Conservation (phyloP, 2,113 vertebrate genomes). For the Corythoichthys intestinalis region DNA sequence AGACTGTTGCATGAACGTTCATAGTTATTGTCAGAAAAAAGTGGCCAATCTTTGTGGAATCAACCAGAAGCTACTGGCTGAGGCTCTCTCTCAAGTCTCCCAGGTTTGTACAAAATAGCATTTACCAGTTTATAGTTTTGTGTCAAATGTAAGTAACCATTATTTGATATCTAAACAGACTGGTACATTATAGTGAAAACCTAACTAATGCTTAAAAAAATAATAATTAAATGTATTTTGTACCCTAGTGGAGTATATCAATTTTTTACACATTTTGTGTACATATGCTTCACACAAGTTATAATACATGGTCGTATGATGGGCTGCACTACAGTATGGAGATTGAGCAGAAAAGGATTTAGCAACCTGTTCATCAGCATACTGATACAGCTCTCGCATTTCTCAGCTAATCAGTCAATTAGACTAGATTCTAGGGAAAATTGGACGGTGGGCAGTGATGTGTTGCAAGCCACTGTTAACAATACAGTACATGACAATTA, state of each 20-base stretch:
- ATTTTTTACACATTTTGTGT: neutral
- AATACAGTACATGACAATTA: neutral
- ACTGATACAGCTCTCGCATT: neutral
- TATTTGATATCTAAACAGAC: too few species aligned
- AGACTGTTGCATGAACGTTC: slow-evolving; percentile 95
- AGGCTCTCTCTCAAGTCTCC: slow-evolving; percentile 87
- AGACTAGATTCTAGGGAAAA: neutral
- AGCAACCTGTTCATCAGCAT: neutral
- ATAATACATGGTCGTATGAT: neutral
- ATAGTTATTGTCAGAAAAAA: slow-evolving; percentile 88
- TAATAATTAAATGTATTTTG: neutral
- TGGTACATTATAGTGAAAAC: too few species aligned
- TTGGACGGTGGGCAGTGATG: neutral
- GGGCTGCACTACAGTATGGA: neutral
- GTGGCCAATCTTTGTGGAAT: slow-evolving; percentile 97
- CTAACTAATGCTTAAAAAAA: too few species aligned
- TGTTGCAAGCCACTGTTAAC: too few species aligned
- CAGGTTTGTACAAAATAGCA: slow-evolving; percentile 67
- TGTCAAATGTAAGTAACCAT: neutral
- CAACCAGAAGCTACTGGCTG: slow-evolving; percentile 96
- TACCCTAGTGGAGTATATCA: neutral
- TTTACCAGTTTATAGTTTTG: neutral
- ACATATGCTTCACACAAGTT: neutral
- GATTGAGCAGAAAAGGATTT: neutral
- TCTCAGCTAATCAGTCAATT: neutral